Base-by-base conservation (phyloP, 2,113 vertebrate genomes). In the Pseudopipra pipra region DNA sequence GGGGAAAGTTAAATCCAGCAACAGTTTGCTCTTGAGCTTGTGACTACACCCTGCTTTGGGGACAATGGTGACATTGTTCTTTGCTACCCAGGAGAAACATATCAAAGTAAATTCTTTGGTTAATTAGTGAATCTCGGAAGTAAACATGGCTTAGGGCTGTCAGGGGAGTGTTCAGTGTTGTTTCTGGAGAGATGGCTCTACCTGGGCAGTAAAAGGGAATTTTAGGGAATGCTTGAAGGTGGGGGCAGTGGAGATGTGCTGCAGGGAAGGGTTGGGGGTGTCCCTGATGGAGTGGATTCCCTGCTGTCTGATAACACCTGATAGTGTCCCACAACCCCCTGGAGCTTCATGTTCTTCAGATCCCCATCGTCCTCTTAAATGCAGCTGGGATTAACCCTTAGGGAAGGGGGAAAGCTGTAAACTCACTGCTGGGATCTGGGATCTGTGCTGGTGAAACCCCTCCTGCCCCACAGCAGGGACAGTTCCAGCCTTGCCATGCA, bases 41-140 rank as follows among this genome's bases (percentile, higher is more conserved):
- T 7, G 91, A 23, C 77, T 81, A 16, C 76, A 2, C 76, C 85
- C 80, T 77, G 63, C 1, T 67, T 30, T 43, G 87, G 77, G 91
- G 96, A 92, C 95, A 95, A 67, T 46, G 23, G 74, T 24, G 30
- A 56, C 84, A 47, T 87, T 94, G 89, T 87, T 94, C 89, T 89
- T 31, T 51, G 58, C 79, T 54, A 16, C 49, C 91, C 79, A 22
- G 65, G 67, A 77, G 65, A 28, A 87, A 86, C 6, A 2, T 70
- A 41, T n/a, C 55, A 0, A 27, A 90, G 84, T 41, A 12, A 66
- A 41, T 65, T 33, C 81, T 66, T 39, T 68, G 62, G 78, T 43
- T 28, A 19, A 76, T 52, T 4, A 37, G 66, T 12, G 68, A 49
- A 70, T 87, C 85, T 87, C 5, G 0, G 72, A 43, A 66, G 80